Conservation (phyloP, 2,888 invertebrate species). For the Agrochola litura region DNA sequence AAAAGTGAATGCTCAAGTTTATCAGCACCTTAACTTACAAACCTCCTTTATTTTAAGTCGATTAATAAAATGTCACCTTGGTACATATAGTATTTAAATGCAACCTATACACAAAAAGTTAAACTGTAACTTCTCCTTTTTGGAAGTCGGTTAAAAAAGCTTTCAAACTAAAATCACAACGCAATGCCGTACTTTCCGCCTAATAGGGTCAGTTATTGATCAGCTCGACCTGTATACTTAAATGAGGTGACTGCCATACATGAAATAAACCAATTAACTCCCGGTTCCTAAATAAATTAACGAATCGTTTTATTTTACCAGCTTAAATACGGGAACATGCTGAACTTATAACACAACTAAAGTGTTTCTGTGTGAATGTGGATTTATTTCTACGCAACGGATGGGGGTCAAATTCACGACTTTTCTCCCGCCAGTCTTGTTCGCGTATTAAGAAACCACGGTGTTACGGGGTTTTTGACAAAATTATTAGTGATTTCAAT, state of each 20-base stretch:
- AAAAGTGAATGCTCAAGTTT: too few species aligned
- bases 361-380: not conserved
- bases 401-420: not conserved
- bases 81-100: not conserved
- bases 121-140: not conserved
- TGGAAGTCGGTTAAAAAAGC: not conserved
- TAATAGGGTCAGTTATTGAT: constrained; percentile 48
- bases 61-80: not conserved
- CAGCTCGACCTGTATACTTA: not conserved
- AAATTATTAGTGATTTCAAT: too few species aligned
- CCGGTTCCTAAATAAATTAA: constrained; percentile 5
- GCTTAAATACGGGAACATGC: not conserved
- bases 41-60: not conserved
- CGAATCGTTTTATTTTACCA: not conserved
- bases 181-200: not conserved
- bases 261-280: constrained; percentile 50
- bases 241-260: constrained; percentile 24
- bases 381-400: not conserved
- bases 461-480: too few species aligned
- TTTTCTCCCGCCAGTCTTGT: not conserved
- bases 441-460: too few species aligned
- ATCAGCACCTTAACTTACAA: not conserved
- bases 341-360: not conserved
- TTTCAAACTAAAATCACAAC: constrained; percentile 10
- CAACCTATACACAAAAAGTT: not conserved